Evolutionary conservation across 2,797 vertebrate genomes (phyloP), one percentile per base, ranked within the genome.

Genomic region (Helicolenus hilgendorfi): DNA sequence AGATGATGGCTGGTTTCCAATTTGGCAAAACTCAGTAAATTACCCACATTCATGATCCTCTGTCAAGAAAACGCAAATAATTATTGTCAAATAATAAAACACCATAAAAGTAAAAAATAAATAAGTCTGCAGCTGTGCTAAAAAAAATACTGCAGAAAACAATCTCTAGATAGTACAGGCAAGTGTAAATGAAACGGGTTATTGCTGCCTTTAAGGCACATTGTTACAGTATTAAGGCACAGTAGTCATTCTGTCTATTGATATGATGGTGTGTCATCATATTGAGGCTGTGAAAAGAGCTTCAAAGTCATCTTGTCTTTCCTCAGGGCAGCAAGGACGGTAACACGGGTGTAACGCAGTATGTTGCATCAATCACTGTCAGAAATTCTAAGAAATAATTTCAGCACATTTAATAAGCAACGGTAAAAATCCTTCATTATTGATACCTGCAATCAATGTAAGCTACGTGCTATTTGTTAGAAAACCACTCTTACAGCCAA

Each of bases 281-380:
- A 84, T 45, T 55, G 71, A 81, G 11, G 55, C 49, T 84, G 79
- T 81, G 77, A 79, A 92, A 88, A 87, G 53, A 92, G 84, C 82
- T 86, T 86, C 81, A 94, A 87, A 91, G 89, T 90, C 83, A 85
- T 88, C 71, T 88, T 53, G 73, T 87, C 84, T 89, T 72, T 87
- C 84, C 85, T 80, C 33, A 11, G 68, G 74, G 71, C 70, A 70
- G 62, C 11, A 33, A 67, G 33, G 65, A 85, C 87, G 31, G 76
- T 76, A 90, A 92, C 75, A 68, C 24, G 20, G 38, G 20, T 77
- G 81, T 69, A 86, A 85, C 35, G 72, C 38, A 27, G 11, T 24
- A 62, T 33, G 60, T 31, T 77, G 55, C 62, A 94, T 95, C 85
- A 77, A 90, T 92, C 84, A 87, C 85, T 83, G 89, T 92, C 87